Evolutionary conservation across 2,888 invertebrate genomes (phyloP), one percentile per base, ranked within the genome.

Genomic region (Beris morrisii): DNA sequence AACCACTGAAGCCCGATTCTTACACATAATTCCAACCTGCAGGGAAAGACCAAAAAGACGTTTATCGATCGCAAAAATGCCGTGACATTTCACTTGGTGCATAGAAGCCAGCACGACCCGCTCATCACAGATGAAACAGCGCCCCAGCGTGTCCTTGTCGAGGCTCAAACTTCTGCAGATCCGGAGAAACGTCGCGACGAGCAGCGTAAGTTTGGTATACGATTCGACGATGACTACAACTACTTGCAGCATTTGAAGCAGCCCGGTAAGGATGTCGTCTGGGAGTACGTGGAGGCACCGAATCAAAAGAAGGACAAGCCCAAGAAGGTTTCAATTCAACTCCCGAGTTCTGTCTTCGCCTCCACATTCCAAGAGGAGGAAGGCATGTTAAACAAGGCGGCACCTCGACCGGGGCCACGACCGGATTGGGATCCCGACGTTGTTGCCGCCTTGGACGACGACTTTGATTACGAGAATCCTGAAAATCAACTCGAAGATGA

Each of bases 41-140:
- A 38, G 38, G 9, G 38, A 38, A 38, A 80, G 68, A 72, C 74
- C 3, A 81, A 79, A 66, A 80, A 77, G 53, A 61, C 76, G 76
- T 97, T 96, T 76, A 95, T 97, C 74, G 92, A 96, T 77, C 92
- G 92, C 73, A 95, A 95, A 78, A 91, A 90, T 76, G 88, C 95
- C 0, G 91, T 95, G 28, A 94, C 93, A 0, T 98, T 97, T 78
- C 91, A 92, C 76, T 81, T 98, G 70, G 95, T 97, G 1, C 95
- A 97, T 77, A 86, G 97, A 76, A 95, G 95, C 75, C 97, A 97
- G 80, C 88, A 88, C 75, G 97, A 97, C 86, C 97, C 97, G 1
- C 79, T 97, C 59, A 85, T 88, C 0, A 91, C 91, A 0, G 95
- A 96, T 80, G 94, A 93, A 77, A 90, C 83, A 61, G 95, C 95